Conservation (phyloP, 2,888 invertebrate genomes). For the Chymomyza fuscimana region DNA sequence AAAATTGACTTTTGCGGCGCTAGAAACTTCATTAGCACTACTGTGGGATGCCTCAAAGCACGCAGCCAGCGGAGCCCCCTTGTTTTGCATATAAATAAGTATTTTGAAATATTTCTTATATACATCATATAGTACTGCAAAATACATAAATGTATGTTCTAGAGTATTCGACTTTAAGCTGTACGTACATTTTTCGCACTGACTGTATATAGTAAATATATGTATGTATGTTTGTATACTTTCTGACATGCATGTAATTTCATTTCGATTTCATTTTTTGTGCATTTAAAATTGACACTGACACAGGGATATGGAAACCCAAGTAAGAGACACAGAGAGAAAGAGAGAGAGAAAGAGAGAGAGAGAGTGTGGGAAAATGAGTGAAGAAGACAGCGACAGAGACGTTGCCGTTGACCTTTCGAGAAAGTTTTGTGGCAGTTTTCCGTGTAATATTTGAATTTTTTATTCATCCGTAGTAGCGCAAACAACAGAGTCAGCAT, state of each 20-base stretch:
- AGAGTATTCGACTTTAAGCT: too few species aligned
- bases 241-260: not conserved
- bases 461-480: slow-evolving; percentile 4
- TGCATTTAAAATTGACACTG: slow-evolving; percentile 4
- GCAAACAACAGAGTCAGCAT: slow-evolving; percentile 17
- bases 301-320: not conserved
- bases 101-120: too few species aligned
- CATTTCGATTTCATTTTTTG: not conserved
- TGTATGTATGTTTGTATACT: not conserved
- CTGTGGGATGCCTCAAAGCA: too few species aligned
- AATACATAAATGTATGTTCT: too few species aligned
- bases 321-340: not conserved
- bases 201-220: not conserved
- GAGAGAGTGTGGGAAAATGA: not conserved
- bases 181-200: too few species aligned
- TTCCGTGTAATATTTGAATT: slow-evolving; percentile 3
- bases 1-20: too few species aligned
- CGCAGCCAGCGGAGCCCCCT: too few species aligned
- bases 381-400: slow-evolving; percentile 21
- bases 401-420: slow-evolving; percentile 8
- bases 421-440: slow-evolving; percentile 6
- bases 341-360: not conserved
- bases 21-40: too few species aligned
- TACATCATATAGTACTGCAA: too few species aligned
- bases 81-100: too few species aligned